Base-by-base conservation (phyloP, 2,113 vertebrate species). In the Micronycteris hirsuta region DNA sequence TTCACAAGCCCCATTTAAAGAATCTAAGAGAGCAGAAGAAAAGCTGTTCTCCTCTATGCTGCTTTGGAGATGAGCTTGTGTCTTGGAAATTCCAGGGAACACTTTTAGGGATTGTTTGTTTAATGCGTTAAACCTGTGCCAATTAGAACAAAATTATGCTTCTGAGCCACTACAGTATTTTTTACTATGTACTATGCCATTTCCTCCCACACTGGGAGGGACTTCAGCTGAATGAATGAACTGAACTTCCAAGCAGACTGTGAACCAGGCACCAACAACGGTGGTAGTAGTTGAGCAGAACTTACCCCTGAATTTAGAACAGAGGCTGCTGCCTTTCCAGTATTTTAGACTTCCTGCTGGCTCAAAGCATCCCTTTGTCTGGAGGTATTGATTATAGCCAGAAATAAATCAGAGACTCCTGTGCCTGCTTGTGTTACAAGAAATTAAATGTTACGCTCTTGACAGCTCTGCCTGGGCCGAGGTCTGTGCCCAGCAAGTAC, bases 341-440 rank as follows among this genome's bases (percentile, higher is more conserved):
- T 94, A 22, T 88, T 85, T 71, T 65, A 81, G 82, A 93, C 91
- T 83, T 95, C 78, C 89, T 96, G 67, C 92, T 78, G 49, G 73
- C 95, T 86, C 63, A 93, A 71, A 86, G 82, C 41, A 89, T 88
- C 86, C 15, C 70, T 86, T 81, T 47, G 77, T 91, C 89, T 94
- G 49, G 58, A 88, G 68, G 73, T 97, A 97, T 96, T 91, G 96
- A 96, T 94, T 88, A 93, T 73, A 96, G 68, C 74, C 86, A 93
- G 95, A 95, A 96, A 97, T 90, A 93, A 96, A 94, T 95, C 93
- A 93, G 89, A 94, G 91, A 92, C 82, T 91, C 95, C 91, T 88
- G 47, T 88, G 82, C 77, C 77, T 95, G 73, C 89, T 89, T 58
- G 26, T 82, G 95, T 95, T 86, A 77, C 77, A 77, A 94, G 89